Evolutionary conservation across 2,888 invertebrate species (phyloP), one percentile per base, ranked within the genome.

Genomic region (Ophion costatus): DNA sequence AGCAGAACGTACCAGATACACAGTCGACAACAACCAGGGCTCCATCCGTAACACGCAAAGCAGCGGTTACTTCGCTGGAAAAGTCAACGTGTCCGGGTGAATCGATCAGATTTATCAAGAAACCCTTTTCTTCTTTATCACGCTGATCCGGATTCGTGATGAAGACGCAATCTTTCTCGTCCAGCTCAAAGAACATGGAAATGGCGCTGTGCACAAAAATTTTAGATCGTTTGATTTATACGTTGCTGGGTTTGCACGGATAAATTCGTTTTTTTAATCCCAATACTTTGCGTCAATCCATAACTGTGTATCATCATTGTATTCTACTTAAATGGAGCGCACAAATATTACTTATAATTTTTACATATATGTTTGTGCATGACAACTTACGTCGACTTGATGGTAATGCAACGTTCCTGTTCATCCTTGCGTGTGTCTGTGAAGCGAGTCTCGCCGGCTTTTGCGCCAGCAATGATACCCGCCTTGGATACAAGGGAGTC

Each of bases 11-110:
- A 98, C 98, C 99, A 91, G 99, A 99, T 77, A 99, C 99, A 95
- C 99, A 99, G 94, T 99, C 99, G 9, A 99, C 99, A 74, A 99
- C 99, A 79, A 99, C 99, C 85, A 99, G 96, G 91, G 99, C 99
- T 94, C 99, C 99, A 94, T 99, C 99, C 93, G 99, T 99, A 73
- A 99, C 99, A 95, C 99, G 98, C 88, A 99, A 97, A 90, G 99
- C 99, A 92, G 99, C 99, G 79, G 99, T 99, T 89, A 99, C 99
- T 95, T 99, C 99, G 88, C 98, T 99, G 4, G 99, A 99, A 95
- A 99, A 99, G 95, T 99, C 99, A 93, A 99, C 99, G 97, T 99
- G 99, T 89, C 99, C 99, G 90, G 99, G 99, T 24, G 99, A 99
- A 95, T 99, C 99, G 91, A 99, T 99, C 94, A 99, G 95, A 94